phyloP scores from a whole-genome alignment of 2,113 vertebrate species.

The Actinemys pallida region DNA sequence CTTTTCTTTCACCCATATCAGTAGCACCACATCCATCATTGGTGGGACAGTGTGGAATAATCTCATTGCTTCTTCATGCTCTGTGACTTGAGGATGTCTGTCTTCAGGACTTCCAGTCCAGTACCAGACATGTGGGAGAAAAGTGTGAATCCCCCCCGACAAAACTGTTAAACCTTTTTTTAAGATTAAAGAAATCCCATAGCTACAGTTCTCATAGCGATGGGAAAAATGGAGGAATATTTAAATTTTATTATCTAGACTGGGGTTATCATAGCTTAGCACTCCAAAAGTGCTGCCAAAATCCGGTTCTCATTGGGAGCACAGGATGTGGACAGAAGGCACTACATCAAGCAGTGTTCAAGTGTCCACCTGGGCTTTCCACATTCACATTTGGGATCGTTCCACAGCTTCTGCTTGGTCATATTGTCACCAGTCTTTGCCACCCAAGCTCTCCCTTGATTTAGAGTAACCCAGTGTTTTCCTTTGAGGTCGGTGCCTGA shows the following conservation, averaged over 20 bases:
- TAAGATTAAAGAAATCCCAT: neutral
- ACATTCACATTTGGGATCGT: neutral
- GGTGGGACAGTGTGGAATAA: slow-evolving; percentile 64
- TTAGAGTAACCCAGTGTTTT: too few relatives aligned
- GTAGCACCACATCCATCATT: slow-evolving; percentile 57
- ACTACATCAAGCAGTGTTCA: neutral
- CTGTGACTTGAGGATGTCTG: slow-evolving; percentile 28
- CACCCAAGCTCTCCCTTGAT: too few relatives aligned
- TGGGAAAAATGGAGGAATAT: neutral
- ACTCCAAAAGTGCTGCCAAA: neutral
- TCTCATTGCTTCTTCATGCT: slow-evolving; percentile 24
- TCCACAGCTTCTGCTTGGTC: too few relatives aligned
- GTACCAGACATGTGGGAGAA: neutral
- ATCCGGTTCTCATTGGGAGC: neutral
- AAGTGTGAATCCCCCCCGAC: neutral
- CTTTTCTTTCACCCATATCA: slow-evolving; percentile 58
- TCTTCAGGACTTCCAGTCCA: slow-evolving; percentile 52
- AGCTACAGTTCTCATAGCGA: neutral
- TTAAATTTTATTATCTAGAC: neutral
- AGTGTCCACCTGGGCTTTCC: neutral
- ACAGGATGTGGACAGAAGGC: neutral
- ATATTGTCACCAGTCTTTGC: too few relatives aligned
- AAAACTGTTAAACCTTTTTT: neutral
- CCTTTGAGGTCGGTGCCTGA: too few relatives aligned
- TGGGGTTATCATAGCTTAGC: neutral